A percentile compares a stretch with the other conserved stretches of the same genome.
Evolutionary conservation across 2,888 invertebrate species (phyloP).

Genomic region (Troilus luridus): DNA sequence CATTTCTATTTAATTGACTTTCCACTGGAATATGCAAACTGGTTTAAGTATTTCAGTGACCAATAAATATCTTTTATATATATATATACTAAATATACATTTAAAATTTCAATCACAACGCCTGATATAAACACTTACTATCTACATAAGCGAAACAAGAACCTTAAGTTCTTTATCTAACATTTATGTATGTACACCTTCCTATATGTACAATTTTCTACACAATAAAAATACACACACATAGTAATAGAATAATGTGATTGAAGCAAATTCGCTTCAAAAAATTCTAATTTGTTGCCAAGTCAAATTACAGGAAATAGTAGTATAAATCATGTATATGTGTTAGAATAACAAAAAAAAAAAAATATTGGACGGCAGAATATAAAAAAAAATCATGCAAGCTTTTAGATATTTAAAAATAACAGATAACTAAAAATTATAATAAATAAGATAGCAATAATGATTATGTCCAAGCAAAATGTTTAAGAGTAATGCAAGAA

Average conservation of each 20-base stretch:
- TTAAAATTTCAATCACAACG: constrained; percentile 48
- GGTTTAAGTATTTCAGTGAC: constrained; percentile 24
- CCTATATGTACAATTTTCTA: constrained; percentile 43
- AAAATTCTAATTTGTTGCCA: constrained; percentile 41
- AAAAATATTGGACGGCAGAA: constrained; percentile 52
- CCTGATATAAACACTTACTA: constrained; percentile 56
- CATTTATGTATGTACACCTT: constrained; percentile 36
- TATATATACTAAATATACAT: constrained; percentile 47
- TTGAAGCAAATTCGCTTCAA: background rate
- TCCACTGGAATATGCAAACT: constrained; percentile 25
- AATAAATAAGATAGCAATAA: background rate
- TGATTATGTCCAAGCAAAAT: background rate
- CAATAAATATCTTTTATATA: constrained; percentile 27
- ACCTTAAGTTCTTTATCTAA: background rate
- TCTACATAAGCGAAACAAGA: constrained; percentile 47
- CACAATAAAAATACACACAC: constrained; percentile 41
- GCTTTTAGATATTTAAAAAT: constrained; percentile 20
- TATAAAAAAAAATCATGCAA: constrained; percentile 52
- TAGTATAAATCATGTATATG: background rate
- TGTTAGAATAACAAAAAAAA: background rate
- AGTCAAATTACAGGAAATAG: constrained; percentile 19
- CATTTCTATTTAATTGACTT: constrained; percentile 49
- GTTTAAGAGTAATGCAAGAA: constrained; percentile 13
- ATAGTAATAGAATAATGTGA: background rate
- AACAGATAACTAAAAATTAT: background rate